A percentile compares a stretch with the other conserved stretches of the same genome.
phyloP scores from a whole-genome alignment of 2,797 vertebrate genomes.

The Austrolebias charrua region DNA sequence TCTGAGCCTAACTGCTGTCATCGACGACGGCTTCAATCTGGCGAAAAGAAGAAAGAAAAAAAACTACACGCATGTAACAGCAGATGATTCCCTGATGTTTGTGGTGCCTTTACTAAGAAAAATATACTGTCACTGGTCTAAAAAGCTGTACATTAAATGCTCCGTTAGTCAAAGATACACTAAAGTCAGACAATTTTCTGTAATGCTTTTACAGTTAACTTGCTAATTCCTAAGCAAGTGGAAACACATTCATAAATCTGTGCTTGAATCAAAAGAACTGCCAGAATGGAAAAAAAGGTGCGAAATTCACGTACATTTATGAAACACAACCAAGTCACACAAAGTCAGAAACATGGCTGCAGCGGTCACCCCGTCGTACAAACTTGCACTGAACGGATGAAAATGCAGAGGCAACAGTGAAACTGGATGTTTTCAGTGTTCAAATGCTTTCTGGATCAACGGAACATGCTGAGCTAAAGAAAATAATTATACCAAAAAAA shows the following conservation, averaged over 20 bases:
- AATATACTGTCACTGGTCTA: constrained; percentile 38
- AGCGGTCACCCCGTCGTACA: not conserved
- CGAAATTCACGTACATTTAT: constrained; percentile 31
- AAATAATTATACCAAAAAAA: constrained; percentile 2
- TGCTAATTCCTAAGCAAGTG: constrained; percentile 18
- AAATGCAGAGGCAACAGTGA: constrained; percentile 41
- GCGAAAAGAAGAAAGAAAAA: constrained; percentile 17
- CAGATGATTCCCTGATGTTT: constrained; percentile 61
- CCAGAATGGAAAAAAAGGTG: constrained; percentile 26
- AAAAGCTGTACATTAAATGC: constrained; percentile 51
- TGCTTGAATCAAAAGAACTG: constrained; percentile 34
- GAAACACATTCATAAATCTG: constrained; percentile 37
- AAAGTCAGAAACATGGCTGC: constrained; percentile 2
- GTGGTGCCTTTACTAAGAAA: constrained; percentile 32
- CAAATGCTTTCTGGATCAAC: constrained; percentile 13
- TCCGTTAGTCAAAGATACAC: constrained; percentile 20
- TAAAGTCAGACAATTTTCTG: not conserved
- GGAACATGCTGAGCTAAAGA: constrained; percentile 19
- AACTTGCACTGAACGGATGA: constrained; percentile 10
- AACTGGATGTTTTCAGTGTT: constrained; percentile 20
- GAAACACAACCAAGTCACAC: constrained; percentile 25
- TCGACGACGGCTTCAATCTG: constrained; percentile 55
- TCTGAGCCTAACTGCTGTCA: constrained; percentile 11
- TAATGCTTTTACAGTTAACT: constrained; percentile 22
- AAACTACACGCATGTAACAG: constrained; percentile 43